Percentiles rank a stretch among this genome's conserved stretches.
Conservation (phyloP, 2,888 invertebrate genomes). For the Mantis religiosa region DNA sequence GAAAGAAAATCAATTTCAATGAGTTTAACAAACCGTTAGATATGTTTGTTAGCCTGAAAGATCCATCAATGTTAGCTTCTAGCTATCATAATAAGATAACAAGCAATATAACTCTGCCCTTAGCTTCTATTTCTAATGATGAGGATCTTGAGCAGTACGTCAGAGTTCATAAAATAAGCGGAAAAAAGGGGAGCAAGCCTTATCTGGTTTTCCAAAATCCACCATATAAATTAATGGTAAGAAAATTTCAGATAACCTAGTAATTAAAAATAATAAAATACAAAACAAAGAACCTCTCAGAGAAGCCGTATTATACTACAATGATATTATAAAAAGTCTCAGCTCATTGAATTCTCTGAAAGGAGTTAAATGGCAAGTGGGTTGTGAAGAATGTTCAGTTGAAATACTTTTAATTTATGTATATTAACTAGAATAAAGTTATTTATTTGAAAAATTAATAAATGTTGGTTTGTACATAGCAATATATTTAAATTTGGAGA, state of each 20-base stretch:
- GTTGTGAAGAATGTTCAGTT: too few species aligned
- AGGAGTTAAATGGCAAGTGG: too few species aligned
- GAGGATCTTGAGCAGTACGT: background rate
- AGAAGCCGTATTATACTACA: too few species aligned
- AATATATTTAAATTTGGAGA: too few species aligned
- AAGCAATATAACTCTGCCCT: background rate
- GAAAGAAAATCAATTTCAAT: background rate
- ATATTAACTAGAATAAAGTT: too few species aligned
- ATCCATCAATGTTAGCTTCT: background rate
- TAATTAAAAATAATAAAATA: too few species aligned
- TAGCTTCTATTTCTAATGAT: background rate
- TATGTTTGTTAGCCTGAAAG: background rate
- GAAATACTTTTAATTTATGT: too few species aligned
- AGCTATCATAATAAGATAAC: background rate
- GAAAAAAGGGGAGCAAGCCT: background rate
- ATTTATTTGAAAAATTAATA: too few species aligned
- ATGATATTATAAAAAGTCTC: too few species aligned
- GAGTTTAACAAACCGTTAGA: background rate
- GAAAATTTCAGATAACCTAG: background rate
- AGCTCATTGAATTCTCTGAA: too few species aligned
- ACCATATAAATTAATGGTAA: background rate
- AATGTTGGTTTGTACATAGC: too few species aligned
- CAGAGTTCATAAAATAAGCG: background rate
- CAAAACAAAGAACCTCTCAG: too few species aligned
- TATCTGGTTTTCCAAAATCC: background rate